Evolutionary conservation across 2,797 vertebrate species (phyloP).

Genomic region (Enteromius argenteus): DNA sequence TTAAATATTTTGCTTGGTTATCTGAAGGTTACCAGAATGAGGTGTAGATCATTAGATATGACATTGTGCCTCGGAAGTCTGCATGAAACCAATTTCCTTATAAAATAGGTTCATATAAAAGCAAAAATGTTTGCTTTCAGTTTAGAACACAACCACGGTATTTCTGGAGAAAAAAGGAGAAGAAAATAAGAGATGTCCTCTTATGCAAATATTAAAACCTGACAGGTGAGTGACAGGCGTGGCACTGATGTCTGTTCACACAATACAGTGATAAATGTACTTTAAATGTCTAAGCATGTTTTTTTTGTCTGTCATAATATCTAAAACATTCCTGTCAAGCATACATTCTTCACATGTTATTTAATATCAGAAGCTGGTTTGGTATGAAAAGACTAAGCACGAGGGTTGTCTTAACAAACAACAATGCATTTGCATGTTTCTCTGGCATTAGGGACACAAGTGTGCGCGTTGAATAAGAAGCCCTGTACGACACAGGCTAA

Average conservation of each 20-base stretch:
- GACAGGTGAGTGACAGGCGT: constrained; percentile 24
- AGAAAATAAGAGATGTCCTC: neutral
- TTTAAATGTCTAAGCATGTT: neutral
- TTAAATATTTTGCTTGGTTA: neutral
- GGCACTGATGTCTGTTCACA: neutral
- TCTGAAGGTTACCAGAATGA: neutral
- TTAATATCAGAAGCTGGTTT: constrained; percentile 36
- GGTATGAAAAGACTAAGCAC: constrained; percentile 65
- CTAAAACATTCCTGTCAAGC: neutral
- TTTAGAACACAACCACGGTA: neutral
- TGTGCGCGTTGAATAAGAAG: neutral
- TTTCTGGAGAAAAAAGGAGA: neutral
- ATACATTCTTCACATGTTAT: neutral
- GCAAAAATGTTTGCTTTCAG: neutral
- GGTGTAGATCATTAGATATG: neutral
- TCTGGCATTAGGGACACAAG: constrained; percentile 24
- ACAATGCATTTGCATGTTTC: constrained; percentile 31
- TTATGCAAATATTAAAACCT: constrained; percentile 5
- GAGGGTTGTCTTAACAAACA: constrained; percentile 49
- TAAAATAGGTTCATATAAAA: neutral
- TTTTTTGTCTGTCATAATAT: neutral
- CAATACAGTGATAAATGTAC: neutral
- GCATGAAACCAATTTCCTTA: neutral
- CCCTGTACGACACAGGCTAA: constrained; percentile 22
- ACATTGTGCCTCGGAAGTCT: neutral